Evolutionary conservation across 2,888 invertebrate genomes (phyloP), one percentile per base, ranked within the genome.

Genomic region (Petrolisthes cinctipes): DNA sequence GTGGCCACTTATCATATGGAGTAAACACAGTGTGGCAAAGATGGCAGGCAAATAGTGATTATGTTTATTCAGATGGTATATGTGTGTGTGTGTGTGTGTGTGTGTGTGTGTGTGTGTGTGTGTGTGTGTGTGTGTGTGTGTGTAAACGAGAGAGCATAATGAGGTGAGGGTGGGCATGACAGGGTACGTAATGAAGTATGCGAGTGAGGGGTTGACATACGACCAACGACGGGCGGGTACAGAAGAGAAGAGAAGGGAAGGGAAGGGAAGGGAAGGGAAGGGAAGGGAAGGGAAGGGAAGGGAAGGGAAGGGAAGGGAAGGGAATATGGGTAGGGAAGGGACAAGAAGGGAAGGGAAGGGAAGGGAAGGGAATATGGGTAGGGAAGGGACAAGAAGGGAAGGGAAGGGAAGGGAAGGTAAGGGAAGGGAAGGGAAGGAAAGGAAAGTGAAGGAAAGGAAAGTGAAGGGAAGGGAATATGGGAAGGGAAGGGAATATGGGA

Each of bases 101-200:
- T 82, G 71, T 68, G 68, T 82, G 82, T 66, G 71, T 82, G 82
- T 68, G 71, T 71, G 82, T 68, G 71, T 71, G 82, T 82, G 71
- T 51, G 68, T 82, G 76, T 61, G 75, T 37, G 56, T 61, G 73
- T 76, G 83, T 66, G 82, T 82, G 82, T 66, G 61, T 82, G 82
- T 66, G 82, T 82, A n/a, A 7, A 17, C 9, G 61, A 2, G 17
- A 4, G 73, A 73, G n/a, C 73, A 73, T 11, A 20, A n/a, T 73
- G 7, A n/a, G 23, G 23, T 17, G 73, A 20, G 73, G n/a, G 20
- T 4, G 7, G n/a, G 73, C n/a, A 17, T 73, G 23, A 20, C 73
- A 73, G 73, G 73, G 73, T 11, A 73, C 6, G 73, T 17, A 20
- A n/a, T 7, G 7, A 20, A 20, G n/a, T 17, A 73, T 17, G 20